phyloP scores from a whole-genome alignment of 2,113 vertebrate species.

The Sprattus sprattus region DNA sequence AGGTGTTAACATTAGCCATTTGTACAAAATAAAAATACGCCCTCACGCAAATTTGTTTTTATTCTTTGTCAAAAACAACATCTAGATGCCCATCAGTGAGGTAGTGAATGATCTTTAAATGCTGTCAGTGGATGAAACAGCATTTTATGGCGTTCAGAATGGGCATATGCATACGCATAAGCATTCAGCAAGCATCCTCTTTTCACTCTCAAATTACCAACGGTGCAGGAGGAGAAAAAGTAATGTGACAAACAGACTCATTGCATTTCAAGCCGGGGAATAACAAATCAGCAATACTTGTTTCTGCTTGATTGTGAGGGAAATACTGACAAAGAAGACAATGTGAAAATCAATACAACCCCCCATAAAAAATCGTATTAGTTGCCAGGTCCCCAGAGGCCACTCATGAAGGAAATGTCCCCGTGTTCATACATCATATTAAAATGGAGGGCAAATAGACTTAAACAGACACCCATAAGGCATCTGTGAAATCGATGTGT shows the following conservation, averaged over 20 bases:
- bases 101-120: neutral
- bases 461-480: neutral
- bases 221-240: neutral
- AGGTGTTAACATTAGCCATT: neutral
- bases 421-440: neutral
- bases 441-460: neutral
- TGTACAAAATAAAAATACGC: neutral
- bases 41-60: neutral
- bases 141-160: neutral
- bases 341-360: conserved; percentile 19
- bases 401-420: neutral
- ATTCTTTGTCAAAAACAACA: neutral
- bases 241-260: neutral
- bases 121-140: neutral
- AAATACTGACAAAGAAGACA: neutral
- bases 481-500: neutral
- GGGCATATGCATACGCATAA: neutral
- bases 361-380: neutral
- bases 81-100: neutral
- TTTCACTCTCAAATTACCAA: neutral
- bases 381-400: neutral
- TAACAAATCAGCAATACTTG: conserved; percentile 25
- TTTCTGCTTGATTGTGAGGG: neutral
- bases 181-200: neutral
- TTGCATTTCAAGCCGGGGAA: neutral